Evolutionary conservation across 2,888 invertebrate species (phyloP).

Genomic region (Hipparchia sbordonii): DNA sequence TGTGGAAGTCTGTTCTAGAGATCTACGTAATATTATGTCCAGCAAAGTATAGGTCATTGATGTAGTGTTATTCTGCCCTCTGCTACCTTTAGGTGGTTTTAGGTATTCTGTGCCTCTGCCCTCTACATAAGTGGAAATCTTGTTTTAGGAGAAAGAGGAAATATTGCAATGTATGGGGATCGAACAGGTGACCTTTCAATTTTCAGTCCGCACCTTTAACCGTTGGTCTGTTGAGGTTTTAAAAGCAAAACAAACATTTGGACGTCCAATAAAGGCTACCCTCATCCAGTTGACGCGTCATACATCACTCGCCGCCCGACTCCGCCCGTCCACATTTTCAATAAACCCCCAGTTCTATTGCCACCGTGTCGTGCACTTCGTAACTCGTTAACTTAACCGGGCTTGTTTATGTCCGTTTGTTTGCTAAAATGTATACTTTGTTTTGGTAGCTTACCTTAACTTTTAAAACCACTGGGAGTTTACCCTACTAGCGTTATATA

Average conservation of each 20-base stretch:
- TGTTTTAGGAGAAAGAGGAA: too few species aligned
- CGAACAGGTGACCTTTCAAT: too few species aligned
- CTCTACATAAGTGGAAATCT: too few species aligned
- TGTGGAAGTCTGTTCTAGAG: too few species aligned
- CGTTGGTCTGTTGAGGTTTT: not conserved
- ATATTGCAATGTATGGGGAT: too few species aligned
- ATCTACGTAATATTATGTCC: too few species aligned
- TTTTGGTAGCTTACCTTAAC: not conserved
- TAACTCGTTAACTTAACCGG: not conserved
- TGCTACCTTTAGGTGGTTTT: too few species aligned
- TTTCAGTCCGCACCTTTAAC: too few species aligned
- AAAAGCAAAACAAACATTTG: not conserved
- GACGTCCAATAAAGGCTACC: constrained; percentile 9
- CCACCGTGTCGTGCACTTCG: constrained; percentile 4
- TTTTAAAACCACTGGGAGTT: not conserved
- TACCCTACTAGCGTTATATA: too few species aligned
- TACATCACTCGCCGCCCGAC: constrained; percentile 36
- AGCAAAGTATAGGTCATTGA: too few species aligned
- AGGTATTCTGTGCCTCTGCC: too few species aligned
- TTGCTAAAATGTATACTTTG: not conserved
- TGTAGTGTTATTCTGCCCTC: too few species aligned
- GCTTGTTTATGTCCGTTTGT: constrained; percentile 13
- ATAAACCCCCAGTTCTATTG: constrained; percentile 22
- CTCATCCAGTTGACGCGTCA: constrained; percentile 15
- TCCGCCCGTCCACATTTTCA: constrained; percentile 26